These are phyloP conservation scores for Aporophyla lueneburgensis DNA, from an alignment of 2,888 invertebrate genomes.

Conservation along the genomic window DNA sequence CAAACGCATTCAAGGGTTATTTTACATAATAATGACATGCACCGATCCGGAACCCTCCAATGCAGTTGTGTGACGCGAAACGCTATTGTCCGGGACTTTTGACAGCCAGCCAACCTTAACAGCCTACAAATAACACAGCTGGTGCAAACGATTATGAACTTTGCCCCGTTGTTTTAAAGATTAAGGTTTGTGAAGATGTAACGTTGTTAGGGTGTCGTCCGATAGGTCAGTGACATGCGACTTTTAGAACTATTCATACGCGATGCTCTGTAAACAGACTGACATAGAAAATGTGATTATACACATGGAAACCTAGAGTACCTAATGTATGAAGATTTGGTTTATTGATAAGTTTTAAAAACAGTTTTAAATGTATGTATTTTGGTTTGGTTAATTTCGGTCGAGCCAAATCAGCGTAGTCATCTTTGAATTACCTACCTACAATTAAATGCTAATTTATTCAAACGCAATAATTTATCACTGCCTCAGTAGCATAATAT, in stretches of 20 bases:
- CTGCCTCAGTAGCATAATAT: slow-evolving; percentile 29
- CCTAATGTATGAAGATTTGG: not conserved
- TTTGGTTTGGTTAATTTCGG: slow-evolving; percentile 1
- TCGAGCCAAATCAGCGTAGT: not conserved
- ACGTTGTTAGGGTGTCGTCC: slow-evolving; percentile 51
- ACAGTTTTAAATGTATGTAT: not conserved
- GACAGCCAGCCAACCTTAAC: slow-evolving; percentile 80
- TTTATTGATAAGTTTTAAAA: not conserved
- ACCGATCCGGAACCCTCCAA: slow-evolving; percentile 75
- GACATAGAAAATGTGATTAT: slow-evolving; percentile 34
- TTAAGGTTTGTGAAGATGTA: slow-evolving; percentile 30
- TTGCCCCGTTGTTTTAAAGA: slow-evolving; percentile 48
- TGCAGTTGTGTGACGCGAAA: slow-evolving; percentile 74
- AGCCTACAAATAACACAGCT: slow-evolving; percentile 39
- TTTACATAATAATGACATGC: slow-evolving; percentile 75
- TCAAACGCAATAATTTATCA: slow-evolving; percentile 24
- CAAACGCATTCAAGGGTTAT: slow-evolving; percentile 54
- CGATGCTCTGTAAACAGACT: slow-evolving; percentile 47
- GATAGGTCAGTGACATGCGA: slow-evolving; percentile 72
- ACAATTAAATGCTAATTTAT: slow-evolving; percentile 30
- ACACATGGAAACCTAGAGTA: slow-evolving; percentile 27
- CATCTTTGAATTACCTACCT: not conserved
- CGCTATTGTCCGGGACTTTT: slow-evolving; percentile 79
- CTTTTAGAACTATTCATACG: slow-evolving; percentile 63
- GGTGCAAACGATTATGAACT: slow-evolving; percentile 56